Evolutionary conservation across 2,888 invertebrate genomes (phyloP), one percentile per base, ranked within the genome.

Genomic region (Endotricha flammealis): DNA sequence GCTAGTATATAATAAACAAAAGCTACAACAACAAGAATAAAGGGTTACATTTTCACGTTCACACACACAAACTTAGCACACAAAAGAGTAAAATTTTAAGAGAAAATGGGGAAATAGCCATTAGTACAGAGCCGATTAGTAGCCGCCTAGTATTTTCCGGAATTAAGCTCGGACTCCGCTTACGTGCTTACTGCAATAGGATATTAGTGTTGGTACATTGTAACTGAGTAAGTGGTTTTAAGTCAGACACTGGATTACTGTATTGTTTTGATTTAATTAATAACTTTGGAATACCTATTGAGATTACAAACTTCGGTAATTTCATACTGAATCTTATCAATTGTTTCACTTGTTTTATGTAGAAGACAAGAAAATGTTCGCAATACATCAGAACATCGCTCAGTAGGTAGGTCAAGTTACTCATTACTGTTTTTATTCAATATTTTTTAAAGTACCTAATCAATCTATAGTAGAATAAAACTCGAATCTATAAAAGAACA

Each of bases 121-220:
- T 65, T 66, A 65, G 59, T 43, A 46, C 41, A 42, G 56, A 60
- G 55, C 60, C 61, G 64, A 66, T 64, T 65, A 65, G 49, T 45
- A 38, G 24, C 36, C 31, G 25, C 40, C 48, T 42, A 47, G 43
- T 46, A 48, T 54, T 56, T 55, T 46, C 46, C 44, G 32, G 54
- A 50, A 54, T 53, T 48, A 49, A 45, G 52, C 52, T 45, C 46
- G 51, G 51, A 58, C 55, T 38, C 32, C 46, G 53, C 42, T 41
- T 29, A 29, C 42, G 38, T 35, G 57, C 53, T 46, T 36, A 40
- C 48, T 57, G 36, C 53, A 43, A 44, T 42, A 17, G 10, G 14
- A n/a, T 33, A 25, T 24, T 33, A 17, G 14, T 33, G 25, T 25
- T 33, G 20, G 20, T 20, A 20, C 20, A 20, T 20, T 7, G 20